A percentile compares a stretch with the other conserved stretches of the same genome.
phyloP scores from a whole-genome alignment of 2,888 invertebrate genomes.

The Drosophila neutralis region DNA sequence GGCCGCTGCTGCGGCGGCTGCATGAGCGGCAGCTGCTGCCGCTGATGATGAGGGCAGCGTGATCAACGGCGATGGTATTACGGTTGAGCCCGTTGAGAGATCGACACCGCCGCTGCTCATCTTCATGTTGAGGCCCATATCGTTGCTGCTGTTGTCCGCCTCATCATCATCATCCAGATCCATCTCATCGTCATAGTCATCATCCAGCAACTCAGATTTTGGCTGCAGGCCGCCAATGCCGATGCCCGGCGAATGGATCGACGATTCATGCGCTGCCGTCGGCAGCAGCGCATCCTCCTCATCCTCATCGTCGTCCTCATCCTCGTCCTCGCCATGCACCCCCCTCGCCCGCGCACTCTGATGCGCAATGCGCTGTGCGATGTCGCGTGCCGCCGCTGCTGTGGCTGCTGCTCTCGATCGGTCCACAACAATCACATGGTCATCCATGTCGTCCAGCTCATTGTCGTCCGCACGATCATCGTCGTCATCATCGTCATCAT shows the following conservation, averaged over 20 bases:
- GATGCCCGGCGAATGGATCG: conserved; percentile 43
- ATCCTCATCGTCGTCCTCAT: conserved; percentile 58
- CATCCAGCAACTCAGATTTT: conserved; percentile 75
- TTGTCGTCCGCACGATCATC: conserved; percentile 40
- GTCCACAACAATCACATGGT: conserved; percentile 55
- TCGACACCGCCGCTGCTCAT: conserved; percentile 83
- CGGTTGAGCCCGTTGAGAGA: conserved; percentile 82
- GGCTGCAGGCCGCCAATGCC: conserved; percentile 51
- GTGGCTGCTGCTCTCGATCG: conserved; percentile 49
- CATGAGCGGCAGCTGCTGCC: conserved; percentile 58
- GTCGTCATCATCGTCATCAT: conserved; percentile 54
- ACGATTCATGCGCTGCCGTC: conserved; percentile 48
- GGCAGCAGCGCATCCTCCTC: conserved; percentile 49
- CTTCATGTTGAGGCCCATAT: conserved; percentile 88
- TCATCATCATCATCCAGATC: conserved; percentile 86
- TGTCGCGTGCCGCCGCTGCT: conserved; percentile 63
- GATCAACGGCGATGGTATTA: conserved; percentile 73
- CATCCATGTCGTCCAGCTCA: conserved; percentile 50
- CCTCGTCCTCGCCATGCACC: conserved; percentile 46
- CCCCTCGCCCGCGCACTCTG: conserved; percentile 52
- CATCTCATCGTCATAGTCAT: conserved; percentile 82
- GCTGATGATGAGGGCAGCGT: conserved; percentile 61
- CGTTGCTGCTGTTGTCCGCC: conserved; percentile 87
- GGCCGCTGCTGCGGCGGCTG: conserved; percentile 48
- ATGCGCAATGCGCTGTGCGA: conserved; percentile 66